These are phyloP conservation scores for Oscheius sp. DNA, from an alignment of 1,140 invertebrate genomes.

Conservation along the genomic window DNA sequence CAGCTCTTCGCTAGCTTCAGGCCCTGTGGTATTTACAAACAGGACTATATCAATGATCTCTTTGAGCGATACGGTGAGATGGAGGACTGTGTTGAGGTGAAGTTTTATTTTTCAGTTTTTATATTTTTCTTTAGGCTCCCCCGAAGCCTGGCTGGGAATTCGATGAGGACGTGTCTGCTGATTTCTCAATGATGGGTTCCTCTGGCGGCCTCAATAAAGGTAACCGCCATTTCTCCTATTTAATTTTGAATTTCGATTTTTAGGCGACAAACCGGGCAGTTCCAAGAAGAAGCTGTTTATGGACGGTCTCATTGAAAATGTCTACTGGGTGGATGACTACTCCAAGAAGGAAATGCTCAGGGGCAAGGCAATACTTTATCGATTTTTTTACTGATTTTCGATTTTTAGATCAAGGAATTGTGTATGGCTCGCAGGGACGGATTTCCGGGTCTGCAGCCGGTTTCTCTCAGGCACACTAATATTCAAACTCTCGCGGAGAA, in stretches of 20 bases:
- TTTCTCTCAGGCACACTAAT: slow-evolving; percentile 73
- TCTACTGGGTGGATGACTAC: slow-evolving; percentile 55
- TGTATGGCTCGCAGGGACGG: slow-evolving; percentile 67
- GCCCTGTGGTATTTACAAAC: slow-evolving; percentile 72
- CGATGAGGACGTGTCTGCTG: background rate
- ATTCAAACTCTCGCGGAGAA: slow-evolving; percentile 74
- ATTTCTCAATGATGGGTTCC: background rate
- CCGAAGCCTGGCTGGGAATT: background rate
- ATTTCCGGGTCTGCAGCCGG: slow-evolving; percentile 93
- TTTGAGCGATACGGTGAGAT: slow-evolving; percentile 45
- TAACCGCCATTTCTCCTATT: background rate
- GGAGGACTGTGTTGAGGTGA: slow-evolving; percentile 42
- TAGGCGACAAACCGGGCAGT: background rate
- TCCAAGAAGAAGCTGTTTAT: slow-evolving; percentile 44
- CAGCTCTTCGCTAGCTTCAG: slow-evolving; percentile 72
- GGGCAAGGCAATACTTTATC: background rate
- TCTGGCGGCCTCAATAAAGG: background rate
- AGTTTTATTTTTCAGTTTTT: background rate
- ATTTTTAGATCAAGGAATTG: slow-evolving; percentile 33
- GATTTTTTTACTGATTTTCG: background rate
- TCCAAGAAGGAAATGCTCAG: slow-evolving; percentile 16
- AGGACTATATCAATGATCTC: slow-evolving; percentile 67
- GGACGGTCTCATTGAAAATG: slow-evolving; percentile 62
- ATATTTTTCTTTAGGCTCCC: background rate
- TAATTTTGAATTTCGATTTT: background rate